Base-by-base conservation (phyloP, 64 coral and sea anemone genomes). In the Stichodactyla helianthus region DNA sequence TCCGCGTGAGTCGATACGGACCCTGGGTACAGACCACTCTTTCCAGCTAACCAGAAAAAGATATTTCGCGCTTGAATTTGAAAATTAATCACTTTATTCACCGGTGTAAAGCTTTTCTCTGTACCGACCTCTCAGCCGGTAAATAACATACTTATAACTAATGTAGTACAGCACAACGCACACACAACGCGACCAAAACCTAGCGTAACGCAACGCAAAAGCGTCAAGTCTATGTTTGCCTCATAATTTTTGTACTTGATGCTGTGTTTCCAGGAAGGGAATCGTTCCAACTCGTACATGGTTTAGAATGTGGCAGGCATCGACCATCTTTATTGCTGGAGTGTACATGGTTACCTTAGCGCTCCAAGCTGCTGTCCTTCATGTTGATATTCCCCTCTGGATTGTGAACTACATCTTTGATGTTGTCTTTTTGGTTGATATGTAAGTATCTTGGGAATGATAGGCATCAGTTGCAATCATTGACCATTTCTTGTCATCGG, bases 351-450 rank as follows among this genome's bases (percentile, higher is more conserved):
- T 93, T 22, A 93, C 88, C n/a, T 35, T 97, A 0, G 79, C 84
- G 6, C 80, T 97, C 4, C 94, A 97, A 65, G 94, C 94, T 15
- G 88, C 94, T 4, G 83, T 97, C 35, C 80, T 93, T 16, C 94
- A 97, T 50, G 91, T 89, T 53, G 80, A 78, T 64, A 88, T 87
- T 14, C 53, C 67, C 17, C 76, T 97, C 10, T 97, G 94, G 94
- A 71, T 97, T 52, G 20, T 93, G 3, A 92, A 97, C 78, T 97
- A 97, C 78, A 85, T 77, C 62, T 90, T 93, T 65, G 94, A 97
- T 55, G 18, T 90, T 56, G 25, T 93, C 28, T 97, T 86, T 63
- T 77, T 93, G 22, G 88, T 93, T 26, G 94, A 97, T 78, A 87
- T 97, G 94, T 97, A 56, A 95, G 94, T 95, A 85, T 68, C 63